These are phyloP conservation scores for Tretioscincus oriximinensis DNA, from an alignment of 2,113 vertebrate genomes.

Conservation along the genomic window DNA sequence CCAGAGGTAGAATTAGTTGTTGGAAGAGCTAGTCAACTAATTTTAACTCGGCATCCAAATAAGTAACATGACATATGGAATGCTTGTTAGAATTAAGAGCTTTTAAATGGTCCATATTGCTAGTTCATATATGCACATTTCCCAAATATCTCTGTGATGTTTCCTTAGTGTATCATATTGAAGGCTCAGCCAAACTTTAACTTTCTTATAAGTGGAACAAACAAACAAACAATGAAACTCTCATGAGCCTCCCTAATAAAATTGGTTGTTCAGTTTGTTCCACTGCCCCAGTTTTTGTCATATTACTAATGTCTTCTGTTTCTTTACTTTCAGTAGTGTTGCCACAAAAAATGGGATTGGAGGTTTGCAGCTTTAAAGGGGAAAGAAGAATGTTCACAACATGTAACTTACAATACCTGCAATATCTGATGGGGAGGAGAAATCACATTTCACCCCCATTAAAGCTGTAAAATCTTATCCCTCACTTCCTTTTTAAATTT, in stretches of 20 bases:
- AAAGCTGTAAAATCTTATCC: too few relatives aligned
- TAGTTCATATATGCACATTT: not conserved
- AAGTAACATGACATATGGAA: not conserved
- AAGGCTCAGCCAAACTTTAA: not conserved
- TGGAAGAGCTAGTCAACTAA: constrained; percentile 1
- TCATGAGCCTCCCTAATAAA: not conserved
- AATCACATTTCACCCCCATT: too few relatives aligned
- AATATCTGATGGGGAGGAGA: too few relatives aligned
- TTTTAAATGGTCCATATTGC: constrained; percentile 5
- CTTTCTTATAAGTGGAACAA: not conserved
- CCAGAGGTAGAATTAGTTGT: constrained; percentile 35
- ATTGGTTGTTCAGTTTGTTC: not conserved
- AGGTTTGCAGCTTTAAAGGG: too few relatives aligned
- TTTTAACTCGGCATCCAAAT: constrained; percentile 3
- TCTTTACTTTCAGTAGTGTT: not conserved
- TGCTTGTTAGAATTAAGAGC: not conserved
- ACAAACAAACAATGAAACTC: not conserved
- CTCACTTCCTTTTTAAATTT: too few relatives aligned
- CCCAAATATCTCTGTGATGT: not conserved
- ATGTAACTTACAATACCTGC: too few relatives aligned
- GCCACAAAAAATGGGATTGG: too few relatives aligned
- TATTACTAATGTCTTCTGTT: not conserved
- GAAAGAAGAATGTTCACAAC: too few relatives aligned
- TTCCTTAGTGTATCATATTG: not conserved
- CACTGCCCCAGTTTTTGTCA: not conserved